Percentiles rank a stretch among this genome's conserved stretches.
These are phyloP conservation scores for Apodemia mormo DNA, from an alignment of 2,888 invertebrate species.

Conservation along the genomic window DNA sequence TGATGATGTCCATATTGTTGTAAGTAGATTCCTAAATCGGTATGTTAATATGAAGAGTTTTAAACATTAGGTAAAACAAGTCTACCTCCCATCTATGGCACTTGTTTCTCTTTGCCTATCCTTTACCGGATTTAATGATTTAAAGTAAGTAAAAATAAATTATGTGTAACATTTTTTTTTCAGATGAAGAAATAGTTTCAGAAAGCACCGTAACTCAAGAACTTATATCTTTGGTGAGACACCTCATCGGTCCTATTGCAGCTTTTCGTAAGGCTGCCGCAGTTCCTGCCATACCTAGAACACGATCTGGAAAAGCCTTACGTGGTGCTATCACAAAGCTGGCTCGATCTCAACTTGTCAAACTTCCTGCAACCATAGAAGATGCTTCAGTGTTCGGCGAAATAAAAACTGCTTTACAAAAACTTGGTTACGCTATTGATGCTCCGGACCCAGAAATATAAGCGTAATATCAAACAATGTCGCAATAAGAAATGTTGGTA, in stretches of 20 bases:
- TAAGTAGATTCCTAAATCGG: too few species aligned
- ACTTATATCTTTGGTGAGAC: conserved; percentile 67
- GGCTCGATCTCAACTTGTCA: conserved; percentile 89
- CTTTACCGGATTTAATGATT: too few species aligned
- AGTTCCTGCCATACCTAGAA: conserved; percentile 91
- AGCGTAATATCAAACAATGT: neutral
- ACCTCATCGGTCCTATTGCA: conserved; percentile 92
- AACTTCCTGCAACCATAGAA: conserved; percentile 93
- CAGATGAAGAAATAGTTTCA: conserved; percentile 73
- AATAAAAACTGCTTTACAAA: conserved; percentile 88
- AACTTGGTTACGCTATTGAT: conserved; percentile 87
- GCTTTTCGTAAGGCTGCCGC: conserved; percentile 90
- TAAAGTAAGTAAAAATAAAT: too few species aligned
- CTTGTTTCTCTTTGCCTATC: too few species aligned
- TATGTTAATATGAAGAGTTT: too few species aligned
- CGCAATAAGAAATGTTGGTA: too few species aligned
- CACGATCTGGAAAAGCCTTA: conserved; percentile 86
- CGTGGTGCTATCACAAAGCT: conserved; percentile 93
- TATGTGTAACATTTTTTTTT: conserved; percentile 7
- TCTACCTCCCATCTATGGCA: too few species aligned
- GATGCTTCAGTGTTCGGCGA: conserved; percentile 91
- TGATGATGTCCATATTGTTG: too few species aligned
- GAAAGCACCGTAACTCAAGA: conserved; percentile 72
- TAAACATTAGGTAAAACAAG: too few species aligned
- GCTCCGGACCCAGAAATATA: conserved; percentile 84